Evolutionary conservation across 1,140 invertebrate species (phyloP).

Genomic region (Mercenaria mercenaria): DNA sequence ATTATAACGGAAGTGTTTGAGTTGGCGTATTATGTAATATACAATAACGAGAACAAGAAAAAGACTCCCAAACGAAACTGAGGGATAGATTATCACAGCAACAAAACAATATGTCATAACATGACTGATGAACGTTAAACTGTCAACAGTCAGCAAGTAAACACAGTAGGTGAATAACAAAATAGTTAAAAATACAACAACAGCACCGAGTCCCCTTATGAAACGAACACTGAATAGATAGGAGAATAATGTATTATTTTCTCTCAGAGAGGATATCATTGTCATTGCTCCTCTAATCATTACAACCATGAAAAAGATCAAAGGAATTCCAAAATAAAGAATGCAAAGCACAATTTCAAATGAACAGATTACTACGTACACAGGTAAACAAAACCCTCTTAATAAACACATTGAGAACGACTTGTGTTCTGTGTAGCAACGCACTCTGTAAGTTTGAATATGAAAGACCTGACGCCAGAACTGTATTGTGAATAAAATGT

Average conservation of each 20-base stretch:
- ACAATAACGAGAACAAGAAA: constrained; percentile 39
- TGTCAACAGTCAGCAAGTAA: neutral
- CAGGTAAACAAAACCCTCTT: neutral
- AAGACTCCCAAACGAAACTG: constrained; percentile 9
- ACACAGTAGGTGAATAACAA: neutral
- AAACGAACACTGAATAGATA: neutral
- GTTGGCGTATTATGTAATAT: constrained; percentile 21
- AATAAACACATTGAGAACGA: neutral
- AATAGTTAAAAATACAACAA: neutral
- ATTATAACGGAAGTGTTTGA: neutral
- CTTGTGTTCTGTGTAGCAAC: neutral
- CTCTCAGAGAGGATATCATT: neutral
- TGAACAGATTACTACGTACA: neutral
- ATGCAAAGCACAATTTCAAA: constrained; percentile 12
- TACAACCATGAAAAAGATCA: neutral
- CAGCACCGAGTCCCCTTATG: neutral
- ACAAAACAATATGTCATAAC: constrained; percentile 18
- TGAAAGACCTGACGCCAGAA: constrained; percentile 15
- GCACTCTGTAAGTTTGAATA: neutral
- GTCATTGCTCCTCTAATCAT: neutral
- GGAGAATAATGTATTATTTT: neutral
- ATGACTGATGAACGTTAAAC: neutral
- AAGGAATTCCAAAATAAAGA: constrained; percentile 11
- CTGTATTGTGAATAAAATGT: constrained; percentile 10
- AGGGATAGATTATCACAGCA: constrained; percentile 3